phyloP scores from a whole-genome alignment of 1,140 invertebrate genomes.

The Metaphire vulgaris region DNA sequence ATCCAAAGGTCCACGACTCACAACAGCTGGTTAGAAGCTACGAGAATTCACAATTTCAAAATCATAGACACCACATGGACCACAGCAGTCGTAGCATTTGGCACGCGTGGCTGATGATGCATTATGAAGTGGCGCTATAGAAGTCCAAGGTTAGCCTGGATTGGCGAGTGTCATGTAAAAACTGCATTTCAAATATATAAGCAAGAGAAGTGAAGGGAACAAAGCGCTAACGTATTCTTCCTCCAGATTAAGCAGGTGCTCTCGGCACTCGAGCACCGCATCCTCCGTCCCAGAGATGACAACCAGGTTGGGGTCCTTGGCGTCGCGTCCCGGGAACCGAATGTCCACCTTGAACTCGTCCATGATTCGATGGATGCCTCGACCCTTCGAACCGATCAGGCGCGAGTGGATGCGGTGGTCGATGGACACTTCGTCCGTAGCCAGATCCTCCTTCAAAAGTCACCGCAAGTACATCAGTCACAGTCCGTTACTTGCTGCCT shows the following conservation, averaged over 20 bases:
- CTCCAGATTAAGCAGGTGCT: constrained; percentile 78
- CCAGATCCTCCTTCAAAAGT: constrained; percentile 70
- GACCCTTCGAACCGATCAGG: constrained; percentile 80
- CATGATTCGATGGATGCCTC: constrained; percentile 83
- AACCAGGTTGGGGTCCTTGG: constrained; percentile 75
- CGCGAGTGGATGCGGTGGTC: constrained; percentile 73
- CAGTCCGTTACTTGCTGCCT: too few relatives aligned
- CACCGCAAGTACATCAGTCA: constrained; percentile 21
- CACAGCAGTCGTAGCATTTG: too few relatives aligned
- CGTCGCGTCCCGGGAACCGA: constrained; percentile 63
- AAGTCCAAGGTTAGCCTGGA: too few relatives aligned
- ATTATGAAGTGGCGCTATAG: too few relatives aligned
- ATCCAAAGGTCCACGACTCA: too few relatives aligned
- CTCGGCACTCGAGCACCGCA: constrained; percentile 77
- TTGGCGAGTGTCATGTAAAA: too few relatives aligned
- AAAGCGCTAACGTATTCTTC: constrained; percentile 65
- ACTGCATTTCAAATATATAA: too few relatives aligned
- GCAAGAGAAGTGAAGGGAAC: too few relatives aligned
- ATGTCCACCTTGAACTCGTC: constrained; percentile 71
- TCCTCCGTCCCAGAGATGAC: constrained; percentile 79
- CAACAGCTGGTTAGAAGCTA: too few relatives aligned
- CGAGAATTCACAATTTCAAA: too few relatives aligned
- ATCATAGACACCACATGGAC: too few relatives aligned
- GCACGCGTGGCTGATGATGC: too few relatives aligned
- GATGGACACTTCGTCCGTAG: constrained; percentile 49